A percentile compares a stretch with the other conserved stretches of the same genome.
These are phyloP conservation scores for Crotophaga sulcirostris DNA, from an alignment of 2,113 vertebrate species.

Conservation along the genomic window DNA sequence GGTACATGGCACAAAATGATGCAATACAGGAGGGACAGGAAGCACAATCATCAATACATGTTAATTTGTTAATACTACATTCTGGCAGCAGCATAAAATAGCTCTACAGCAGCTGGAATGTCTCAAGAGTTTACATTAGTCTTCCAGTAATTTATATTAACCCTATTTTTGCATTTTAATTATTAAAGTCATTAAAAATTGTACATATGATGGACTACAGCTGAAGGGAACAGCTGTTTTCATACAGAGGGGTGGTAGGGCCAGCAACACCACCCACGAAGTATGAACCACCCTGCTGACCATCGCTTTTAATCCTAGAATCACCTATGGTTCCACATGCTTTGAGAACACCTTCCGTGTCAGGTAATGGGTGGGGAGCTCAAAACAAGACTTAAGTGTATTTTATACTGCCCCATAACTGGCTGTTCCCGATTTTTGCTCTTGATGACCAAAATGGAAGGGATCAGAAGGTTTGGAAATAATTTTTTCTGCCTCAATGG, in stretches of 20 bases:
- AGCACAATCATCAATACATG: background rate
- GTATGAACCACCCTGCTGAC: accelerated
- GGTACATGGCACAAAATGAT: accelerated
- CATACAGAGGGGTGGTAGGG: accelerated
- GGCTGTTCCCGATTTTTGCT: background rate
- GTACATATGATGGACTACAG: background rate
- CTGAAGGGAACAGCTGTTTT: background rate
- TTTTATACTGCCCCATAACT: background rate
- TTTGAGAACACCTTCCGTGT: background rate
- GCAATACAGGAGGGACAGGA: background rate
- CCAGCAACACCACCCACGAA: background rate
- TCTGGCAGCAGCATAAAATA: background rate
- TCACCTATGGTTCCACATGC: too few species aligned
- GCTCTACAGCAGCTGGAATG: background rate
- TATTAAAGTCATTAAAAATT: background rate
- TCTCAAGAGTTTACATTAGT: background rate
- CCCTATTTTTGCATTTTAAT: background rate
- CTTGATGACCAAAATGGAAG: background rate
- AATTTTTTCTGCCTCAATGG: background rate
- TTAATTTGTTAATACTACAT: background rate
- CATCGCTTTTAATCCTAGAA: background rate
- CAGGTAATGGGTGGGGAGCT: background rate
- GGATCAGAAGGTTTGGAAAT: background rate
- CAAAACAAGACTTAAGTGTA: background rate
- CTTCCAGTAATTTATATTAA: background rate